phyloP scores from a whole-genome alignment of 2,888 invertebrate species.

The Eupithecia exiguata region DNA sequence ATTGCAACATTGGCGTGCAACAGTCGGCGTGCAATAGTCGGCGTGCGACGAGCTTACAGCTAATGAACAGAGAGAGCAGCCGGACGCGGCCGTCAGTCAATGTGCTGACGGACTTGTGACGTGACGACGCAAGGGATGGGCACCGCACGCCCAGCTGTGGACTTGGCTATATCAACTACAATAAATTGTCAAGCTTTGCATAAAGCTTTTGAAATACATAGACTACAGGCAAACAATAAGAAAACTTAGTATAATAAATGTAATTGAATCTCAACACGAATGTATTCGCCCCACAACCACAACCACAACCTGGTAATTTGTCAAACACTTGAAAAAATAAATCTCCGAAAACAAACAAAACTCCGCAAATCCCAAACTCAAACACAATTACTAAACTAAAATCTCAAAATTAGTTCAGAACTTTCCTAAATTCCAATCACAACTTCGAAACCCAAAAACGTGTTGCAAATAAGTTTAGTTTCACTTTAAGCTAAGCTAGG shows the following conservation, averaged over 20 bases:
- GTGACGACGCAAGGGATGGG: background rate
- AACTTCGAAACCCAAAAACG: slow-evolving; percentile 44
- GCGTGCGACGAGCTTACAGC: background rate
- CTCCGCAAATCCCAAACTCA: slow-evolving; percentile 24
- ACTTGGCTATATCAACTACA: background rate
- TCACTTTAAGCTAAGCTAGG: slow-evolving; percentile 38
- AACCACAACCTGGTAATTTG: background rate
- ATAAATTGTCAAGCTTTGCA: background rate
- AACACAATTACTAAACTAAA: slow-evolving; percentile 41
- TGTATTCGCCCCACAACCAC: background rate
- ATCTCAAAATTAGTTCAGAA: slow-evolving; percentile 41
- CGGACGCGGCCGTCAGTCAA: background rate
- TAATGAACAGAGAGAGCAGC: background rate
- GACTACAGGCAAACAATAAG: background rate
- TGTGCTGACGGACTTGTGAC: slow-evolving; percentile 25
- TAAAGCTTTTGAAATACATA: no score
- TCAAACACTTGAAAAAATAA: slow-evolving; percentile 12
- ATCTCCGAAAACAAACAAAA: slow-evolving; percentile 17
- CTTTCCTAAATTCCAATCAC: slow-evolving; percentile 43
- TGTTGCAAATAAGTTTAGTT: slow-evolving; percentile 44
- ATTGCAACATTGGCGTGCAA: no score
- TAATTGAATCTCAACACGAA: background rate
- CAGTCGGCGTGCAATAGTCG: no score
- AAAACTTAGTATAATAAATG: background rate
- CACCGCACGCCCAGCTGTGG: background rate